Conservation (phyloP, 37 sponge, comb jelly and placozoan genomes). For the Beroe forskalii region DNA sequence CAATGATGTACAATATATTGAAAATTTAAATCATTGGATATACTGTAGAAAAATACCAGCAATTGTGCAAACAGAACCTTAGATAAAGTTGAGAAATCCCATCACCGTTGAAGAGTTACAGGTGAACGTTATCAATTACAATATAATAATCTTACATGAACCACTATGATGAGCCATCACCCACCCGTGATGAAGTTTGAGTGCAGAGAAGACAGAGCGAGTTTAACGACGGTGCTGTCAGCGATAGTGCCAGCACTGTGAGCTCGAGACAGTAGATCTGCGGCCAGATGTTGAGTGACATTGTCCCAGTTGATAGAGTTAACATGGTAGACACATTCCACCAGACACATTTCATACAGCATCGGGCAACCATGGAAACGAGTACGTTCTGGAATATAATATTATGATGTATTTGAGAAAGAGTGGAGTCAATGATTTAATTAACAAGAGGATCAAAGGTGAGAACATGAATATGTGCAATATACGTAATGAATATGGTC, state of each 20-base stretch:
- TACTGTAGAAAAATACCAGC: no score
- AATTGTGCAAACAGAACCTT: no score
- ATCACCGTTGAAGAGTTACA: no score
- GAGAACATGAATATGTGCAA: no score
- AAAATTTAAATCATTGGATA: no score
- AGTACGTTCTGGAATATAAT: not conserved
- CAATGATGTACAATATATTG: no score
- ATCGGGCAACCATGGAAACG: no score
- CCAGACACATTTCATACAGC: slow-evolving; percentile 30
- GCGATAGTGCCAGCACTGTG: not conserved
- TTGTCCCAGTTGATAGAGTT: slow-evolving; percentile 24
- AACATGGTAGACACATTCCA: not conserved
- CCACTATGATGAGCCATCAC: not conserved
- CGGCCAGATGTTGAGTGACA: not conserved
- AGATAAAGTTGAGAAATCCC: no score
- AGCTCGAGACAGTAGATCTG: not conserved
- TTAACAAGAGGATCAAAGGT: no score
- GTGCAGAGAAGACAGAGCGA: not conserved
- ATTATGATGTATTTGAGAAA: no score
- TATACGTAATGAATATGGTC: no score
- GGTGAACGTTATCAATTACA: no score
- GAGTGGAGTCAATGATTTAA: not conserved
- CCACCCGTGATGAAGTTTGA: not conserved
- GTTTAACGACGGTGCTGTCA: not conserved
- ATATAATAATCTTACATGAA: not conserved